Evolutionary conservation across 2,797 vertebrate species (phyloP), one percentile per base, ranked within the genome.

Genomic region (Sebastes minor): DNA sequence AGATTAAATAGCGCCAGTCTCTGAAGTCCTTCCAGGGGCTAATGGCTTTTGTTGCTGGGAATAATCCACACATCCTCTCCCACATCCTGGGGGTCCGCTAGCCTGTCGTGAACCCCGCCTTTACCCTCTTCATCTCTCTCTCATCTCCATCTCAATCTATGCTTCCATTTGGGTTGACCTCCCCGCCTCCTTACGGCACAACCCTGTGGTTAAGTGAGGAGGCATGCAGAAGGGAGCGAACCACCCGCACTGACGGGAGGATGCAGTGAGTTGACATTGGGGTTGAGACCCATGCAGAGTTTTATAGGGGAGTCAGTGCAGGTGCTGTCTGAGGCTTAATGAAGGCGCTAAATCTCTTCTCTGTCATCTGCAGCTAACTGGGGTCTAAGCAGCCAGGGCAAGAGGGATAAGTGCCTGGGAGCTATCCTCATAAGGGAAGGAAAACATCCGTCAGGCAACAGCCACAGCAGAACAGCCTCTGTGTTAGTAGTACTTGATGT

Each of bases 41-140:
- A 96, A 96, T 95, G 94, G 96, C 95, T 95, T 96, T 96, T 96
- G 96, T 96, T 96, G 94, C 95, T 95, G 94, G 94, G 93, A 95
- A 96, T 96, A 96, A 96, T 95, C 95, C 94, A 92, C 95, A 96
- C 95, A 96, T 96, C 96, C 96, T 96, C 95, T 96, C 95, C 94
- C 94, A 96, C 95, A 95, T 96, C 95, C 94, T 94, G 93, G 95
- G 95, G 95, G 95, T 93, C 86, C 71, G 68, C 83, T 86, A 78
- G 91, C 89, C 91, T 88, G 87, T 91, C 66, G 78, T 71, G 92
- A 91, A 91, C 87, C 92, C 89, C 57, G 64, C 88, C 84, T 91
- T 90, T 74, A 81, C 89, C 87, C 88, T 70, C 85, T 81, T 81
- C 71, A 23, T 89, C 83, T 80, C 84, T 74, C 56, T 82, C 90